A percentile compares a stretch with the other conserved stretches of the same genome.
Conservation (phyloP, 1,140 invertebrate genomes). For the Triops cancriformis region DNA sequence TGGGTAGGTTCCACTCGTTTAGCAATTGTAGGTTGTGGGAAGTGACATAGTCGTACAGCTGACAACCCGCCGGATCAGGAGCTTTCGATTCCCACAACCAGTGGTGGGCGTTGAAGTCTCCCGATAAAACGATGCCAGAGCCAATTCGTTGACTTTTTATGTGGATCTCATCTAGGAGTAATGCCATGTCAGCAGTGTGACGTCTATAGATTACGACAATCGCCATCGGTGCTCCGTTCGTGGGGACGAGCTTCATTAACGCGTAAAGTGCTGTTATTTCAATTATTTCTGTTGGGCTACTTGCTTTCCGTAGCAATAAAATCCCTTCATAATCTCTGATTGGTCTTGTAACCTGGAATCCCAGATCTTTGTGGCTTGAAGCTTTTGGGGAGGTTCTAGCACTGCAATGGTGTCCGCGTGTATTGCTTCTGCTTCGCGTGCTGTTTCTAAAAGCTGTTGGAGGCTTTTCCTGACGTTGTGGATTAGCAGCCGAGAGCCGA, state of each 20-base stretch:
- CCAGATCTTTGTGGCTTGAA: not conserved
- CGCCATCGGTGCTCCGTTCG: not conserved
- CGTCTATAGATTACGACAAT: too few species aligned
- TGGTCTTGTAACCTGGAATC: not conserved
- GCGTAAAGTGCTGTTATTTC: not conserved
- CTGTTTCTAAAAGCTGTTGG: too few species aligned
- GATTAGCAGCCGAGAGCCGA: too few species aligned
- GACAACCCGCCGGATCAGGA: not conserved
- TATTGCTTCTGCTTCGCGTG: too few species aligned
- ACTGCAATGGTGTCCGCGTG: not conserved
- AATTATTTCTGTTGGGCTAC: not conserved
- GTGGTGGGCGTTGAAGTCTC: constrained; percentile 5
- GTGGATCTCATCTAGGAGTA: too few species aligned
- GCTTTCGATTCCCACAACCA: not conserved
- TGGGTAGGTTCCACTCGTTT: not conserved
- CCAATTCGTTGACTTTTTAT: too few species aligned
- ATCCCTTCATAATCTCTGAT: not conserved
- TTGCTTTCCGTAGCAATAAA: not conserved
- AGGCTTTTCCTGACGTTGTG: too few species aligned
- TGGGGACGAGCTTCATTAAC: not conserved
- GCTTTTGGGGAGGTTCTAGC: too few species aligned
- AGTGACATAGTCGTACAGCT: not conserved
- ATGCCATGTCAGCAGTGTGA: too few species aligned
- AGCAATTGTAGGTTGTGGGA: not conserved
- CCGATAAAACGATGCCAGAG: not conserved